These are phyloP conservation scores for Bicyclus anynana DNA, from an alignment of 1,140 invertebrate species.

Conservation along the genomic window DNA sequence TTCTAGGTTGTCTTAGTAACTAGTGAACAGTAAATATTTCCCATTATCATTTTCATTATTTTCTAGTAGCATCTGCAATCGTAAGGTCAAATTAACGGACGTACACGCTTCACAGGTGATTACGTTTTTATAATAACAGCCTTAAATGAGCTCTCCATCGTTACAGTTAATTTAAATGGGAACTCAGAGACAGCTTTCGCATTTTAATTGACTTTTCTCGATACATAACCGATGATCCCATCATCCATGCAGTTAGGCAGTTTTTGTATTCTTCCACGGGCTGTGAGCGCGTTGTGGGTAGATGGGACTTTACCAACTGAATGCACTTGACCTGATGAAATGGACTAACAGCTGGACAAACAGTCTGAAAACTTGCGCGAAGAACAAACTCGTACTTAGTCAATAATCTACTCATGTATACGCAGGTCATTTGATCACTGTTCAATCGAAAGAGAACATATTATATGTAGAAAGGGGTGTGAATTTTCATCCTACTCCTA, in stretches of 20 bases:
- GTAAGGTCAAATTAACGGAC: not conserved
- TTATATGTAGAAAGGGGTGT: too few species aligned
- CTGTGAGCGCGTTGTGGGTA: constrained; percentile 28
- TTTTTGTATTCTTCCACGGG: constrained; percentile 31
- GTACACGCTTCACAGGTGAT: constrained; percentile 9
- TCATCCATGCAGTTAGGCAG: constrained; percentile 43
- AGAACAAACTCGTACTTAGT: too few species aligned
- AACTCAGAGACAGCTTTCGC: not conserved
- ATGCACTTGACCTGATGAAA: too few species aligned
- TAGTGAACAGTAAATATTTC: not conserved
- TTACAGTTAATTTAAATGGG: constrained; percentile 5
- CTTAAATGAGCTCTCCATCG: constrained; percentile 1
- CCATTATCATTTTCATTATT: not conserved
- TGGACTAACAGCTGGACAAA: too few species aligned
- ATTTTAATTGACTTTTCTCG: constrained; percentile 8
- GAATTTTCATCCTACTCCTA: too few species aligned
- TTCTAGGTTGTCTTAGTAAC: too few species aligned
- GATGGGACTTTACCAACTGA: too few species aligned
- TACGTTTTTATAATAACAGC: not conserved
- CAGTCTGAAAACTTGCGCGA: too few species aligned
- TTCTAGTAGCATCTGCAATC: not conserved
- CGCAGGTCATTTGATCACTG: too few species aligned
- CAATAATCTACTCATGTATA: too few species aligned
- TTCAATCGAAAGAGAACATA: too few species aligned
- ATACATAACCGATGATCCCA: constrained; percentile 48